Evolutionary conservation across 2,888 invertebrate species (phyloP).

Genomic region (Rhingia campestris): DNA sequence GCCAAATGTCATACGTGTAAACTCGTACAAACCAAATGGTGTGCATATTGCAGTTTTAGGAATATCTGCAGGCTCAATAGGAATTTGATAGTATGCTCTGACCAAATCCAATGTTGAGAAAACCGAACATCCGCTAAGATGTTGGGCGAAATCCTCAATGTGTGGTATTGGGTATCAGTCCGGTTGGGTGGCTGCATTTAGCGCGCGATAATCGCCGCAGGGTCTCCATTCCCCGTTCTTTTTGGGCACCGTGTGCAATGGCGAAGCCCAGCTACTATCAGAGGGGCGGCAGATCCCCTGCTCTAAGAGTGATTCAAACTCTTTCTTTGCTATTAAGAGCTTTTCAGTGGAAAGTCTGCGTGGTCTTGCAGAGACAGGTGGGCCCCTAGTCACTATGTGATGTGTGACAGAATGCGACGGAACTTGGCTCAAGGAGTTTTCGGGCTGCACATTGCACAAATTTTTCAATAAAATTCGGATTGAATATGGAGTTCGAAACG

Average conservation of each 20-base stretch:
- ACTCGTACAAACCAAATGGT: slow-evolving; percentile 66
- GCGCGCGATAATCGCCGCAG: slow-evolving; percentile 8
- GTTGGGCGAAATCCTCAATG: slow-evolving; percentile 51
- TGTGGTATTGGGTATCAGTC: slow-evolving; percentile 60
- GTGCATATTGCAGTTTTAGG: slow-evolving; percentile 67
- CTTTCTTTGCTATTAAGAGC: slow-evolving; percentile 52
- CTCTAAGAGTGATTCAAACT: slow-evolving; percentile 64
- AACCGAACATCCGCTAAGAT: slow-evolving; percentile 37
- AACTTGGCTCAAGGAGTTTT: slow-evolving; percentile 9
- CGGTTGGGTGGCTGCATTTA: slow-evolving; percentile 20
- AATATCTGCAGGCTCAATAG: slow-evolving; percentile 51
- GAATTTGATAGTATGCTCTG: slow-evolving; percentile 67
- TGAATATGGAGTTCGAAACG: background rate
- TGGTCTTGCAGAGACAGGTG: slow-evolving; percentile 51
- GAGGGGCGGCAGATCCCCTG: too few relatives aligned
- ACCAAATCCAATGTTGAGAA: too few relatives aligned
- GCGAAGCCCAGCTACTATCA: slow-evolving; percentile 50
- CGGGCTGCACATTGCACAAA: slow-evolving; percentile 1
- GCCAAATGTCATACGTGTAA: slow-evolving; percentile 56
- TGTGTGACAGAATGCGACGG: slow-evolving; percentile 31
- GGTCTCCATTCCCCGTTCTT: slow-evolving; percentile 4
- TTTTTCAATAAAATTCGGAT: slow-evolving; percentile 2
- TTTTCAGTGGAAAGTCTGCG: slow-evolving; percentile 49
- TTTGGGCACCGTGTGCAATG: slow-evolving; percentile 16
- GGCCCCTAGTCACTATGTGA: slow-evolving; percentile 56